These are phyloP conservation scores for Leucoma salicis DNA, from an alignment of 2,888 invertebrate species.

Conservation along the genomic window DNA sequence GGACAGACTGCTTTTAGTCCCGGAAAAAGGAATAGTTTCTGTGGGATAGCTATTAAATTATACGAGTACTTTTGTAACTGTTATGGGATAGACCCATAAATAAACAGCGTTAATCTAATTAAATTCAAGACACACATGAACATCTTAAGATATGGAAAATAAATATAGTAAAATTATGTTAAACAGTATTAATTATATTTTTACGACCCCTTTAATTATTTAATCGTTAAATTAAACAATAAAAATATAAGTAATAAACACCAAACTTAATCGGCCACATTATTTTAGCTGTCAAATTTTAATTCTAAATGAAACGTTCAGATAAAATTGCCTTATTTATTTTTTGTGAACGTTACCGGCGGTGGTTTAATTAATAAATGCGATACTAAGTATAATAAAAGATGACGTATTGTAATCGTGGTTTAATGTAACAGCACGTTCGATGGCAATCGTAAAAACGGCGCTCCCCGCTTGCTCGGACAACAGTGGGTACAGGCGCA, in stretches of 20 bases:
- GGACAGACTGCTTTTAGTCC: no score
- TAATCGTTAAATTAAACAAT: not conserved
- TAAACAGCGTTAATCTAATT: not conserved
- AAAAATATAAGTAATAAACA: not conserved
- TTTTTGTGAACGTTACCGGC: slow-evolving; percentile 26
- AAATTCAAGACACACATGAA: not conserved
- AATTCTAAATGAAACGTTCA: slow-evolving; percentile 6
- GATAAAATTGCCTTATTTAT: slow-evolving; percentile 12
- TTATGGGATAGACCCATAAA: no score
- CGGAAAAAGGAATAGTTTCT: no score
- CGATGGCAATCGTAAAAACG: slow-evolving; percentile 65
- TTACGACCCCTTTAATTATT: not conserved
- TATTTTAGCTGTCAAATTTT: slow-evolving; percentile 3
- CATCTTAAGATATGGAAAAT: not conserved
- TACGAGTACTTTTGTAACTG: no score
- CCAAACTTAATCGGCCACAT: not conserved
- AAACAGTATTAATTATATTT: not conserved
- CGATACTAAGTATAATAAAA: slow-evolving; percentile 63
- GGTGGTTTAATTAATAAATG: slow-evolving; percentile 61
- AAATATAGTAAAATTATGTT: not conserved
- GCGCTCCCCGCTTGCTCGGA: slow-evolving; percentile 43
- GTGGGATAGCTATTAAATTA: no score
- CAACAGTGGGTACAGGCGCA: slow-evolving; percentile 10
- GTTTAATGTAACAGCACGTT: slow-evolving; percentile 43
- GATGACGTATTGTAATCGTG: slow-evolving; percentile 58